A percentile compares a stretch with the other conserved stretches of the same genome.
These are phyloP conservation scores for Falco naumanni DNA, from an alignment of 2,797 vertebrate species.

Conservation along the genomic window DNA sequence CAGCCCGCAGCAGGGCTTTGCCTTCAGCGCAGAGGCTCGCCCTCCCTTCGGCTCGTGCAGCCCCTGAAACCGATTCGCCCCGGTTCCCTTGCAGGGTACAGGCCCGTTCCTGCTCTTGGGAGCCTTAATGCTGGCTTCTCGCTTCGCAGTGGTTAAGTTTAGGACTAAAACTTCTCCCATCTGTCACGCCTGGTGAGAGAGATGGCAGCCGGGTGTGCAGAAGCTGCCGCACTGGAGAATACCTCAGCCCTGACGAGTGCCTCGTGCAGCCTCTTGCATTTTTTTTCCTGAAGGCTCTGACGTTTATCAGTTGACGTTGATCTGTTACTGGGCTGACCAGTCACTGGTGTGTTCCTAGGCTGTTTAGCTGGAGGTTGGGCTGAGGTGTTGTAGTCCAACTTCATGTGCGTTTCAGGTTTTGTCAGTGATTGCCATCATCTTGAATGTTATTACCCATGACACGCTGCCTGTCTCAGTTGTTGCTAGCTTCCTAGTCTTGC, in stretches of 20 bases:
- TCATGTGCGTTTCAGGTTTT: not conserved
- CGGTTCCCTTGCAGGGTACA: accelerated
- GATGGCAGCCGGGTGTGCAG: not conserved
- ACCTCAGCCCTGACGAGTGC: not conserved
- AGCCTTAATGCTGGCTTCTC: not conserved
- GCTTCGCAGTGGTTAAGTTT: not conserved
- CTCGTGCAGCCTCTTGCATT: not conserved
- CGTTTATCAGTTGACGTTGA: not conserved
- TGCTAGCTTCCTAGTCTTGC: not conserved
- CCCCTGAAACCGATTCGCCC: not conserved
- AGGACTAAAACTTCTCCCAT: not conserved
- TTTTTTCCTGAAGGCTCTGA: not conserved
- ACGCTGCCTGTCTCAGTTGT: accelerated
- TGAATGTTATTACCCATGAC: accelerated
- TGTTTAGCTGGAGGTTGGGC: not conserved
- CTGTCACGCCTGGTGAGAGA: not conserved
- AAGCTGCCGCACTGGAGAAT: not conserved
- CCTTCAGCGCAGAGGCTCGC: not conserved
- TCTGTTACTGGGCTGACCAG: not conserved
- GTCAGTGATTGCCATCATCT: not conserved
- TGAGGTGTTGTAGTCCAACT: not conserved
- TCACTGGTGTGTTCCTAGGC: not conserved
- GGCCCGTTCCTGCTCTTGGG: not conserved
- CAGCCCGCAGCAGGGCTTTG: not conserved
- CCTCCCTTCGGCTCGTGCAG: not conserved